Evolutionary conservation across 2,888 invertebrate genomes (phyloP).

Genomic region (Philonicus albiceps): DNA sequence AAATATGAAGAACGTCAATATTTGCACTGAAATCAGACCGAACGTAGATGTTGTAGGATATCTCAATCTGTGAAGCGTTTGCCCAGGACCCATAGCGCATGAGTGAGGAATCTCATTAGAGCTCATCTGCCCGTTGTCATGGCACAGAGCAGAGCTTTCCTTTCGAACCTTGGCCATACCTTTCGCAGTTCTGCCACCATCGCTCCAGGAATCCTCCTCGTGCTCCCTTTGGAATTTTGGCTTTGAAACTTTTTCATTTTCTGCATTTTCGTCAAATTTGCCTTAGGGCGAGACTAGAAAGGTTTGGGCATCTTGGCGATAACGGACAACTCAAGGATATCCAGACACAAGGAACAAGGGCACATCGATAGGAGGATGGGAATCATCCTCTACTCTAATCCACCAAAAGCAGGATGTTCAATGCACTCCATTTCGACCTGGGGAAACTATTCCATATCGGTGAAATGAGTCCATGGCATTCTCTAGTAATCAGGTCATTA

Average conservation of each 20-base stretch:
- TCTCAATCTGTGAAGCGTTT: not conserved
- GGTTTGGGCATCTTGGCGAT: not conserved
- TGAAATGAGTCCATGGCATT: not conserved
- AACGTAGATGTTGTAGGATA: constrained; percentile 2
- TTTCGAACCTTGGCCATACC: not conserved
- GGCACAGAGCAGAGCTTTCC: not conserved
- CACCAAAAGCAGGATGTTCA: not conserved
- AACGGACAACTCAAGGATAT: not conserved
- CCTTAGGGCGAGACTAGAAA: not conserved
- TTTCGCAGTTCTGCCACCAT: not conserved
- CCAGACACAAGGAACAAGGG: not conserved
- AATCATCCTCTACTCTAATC: not conserved
- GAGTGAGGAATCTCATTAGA: not conserved
- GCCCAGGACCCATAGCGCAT: not conserved
- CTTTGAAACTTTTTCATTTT: not conserved
- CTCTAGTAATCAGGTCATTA: not conserved
- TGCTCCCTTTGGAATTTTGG: not conserved
- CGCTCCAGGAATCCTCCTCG: not conserved
- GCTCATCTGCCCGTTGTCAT: constrained; percentile 32
- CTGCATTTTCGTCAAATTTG: not conserved
- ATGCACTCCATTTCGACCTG: not conserved
- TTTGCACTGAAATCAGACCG: constrained; percentile 47
- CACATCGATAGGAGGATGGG: not conserved
- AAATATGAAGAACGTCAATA: constrained; percentile 45
- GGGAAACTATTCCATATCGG: not conserved